Evolutionary conservation across 2,113 vertebrate genomes (phyloP), one percentile per base, ranked within the genome.

Genomic region (Alligator mississippiensis): DNA sequence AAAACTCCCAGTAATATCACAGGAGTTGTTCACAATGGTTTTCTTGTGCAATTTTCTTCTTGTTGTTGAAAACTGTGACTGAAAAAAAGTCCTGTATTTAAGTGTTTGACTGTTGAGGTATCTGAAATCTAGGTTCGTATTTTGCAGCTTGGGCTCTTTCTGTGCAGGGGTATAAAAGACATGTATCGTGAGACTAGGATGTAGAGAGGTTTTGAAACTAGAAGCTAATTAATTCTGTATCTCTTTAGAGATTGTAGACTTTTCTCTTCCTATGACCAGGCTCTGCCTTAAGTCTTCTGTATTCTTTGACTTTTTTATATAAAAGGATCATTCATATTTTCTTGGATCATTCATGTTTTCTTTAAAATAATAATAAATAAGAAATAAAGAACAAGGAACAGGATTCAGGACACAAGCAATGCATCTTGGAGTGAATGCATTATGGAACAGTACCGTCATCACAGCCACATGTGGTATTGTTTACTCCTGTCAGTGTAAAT

Each of bases 401-500:
- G 14, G 0, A 2, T 11, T 88, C 70, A 1, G 1, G 7, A 57
- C 74, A 16, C 60, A 90, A 58, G 72, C 7, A 87, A 14, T 75
- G 80, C 84, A 96, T 95, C 94, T 96, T 95, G 90, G 95, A 80
- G 85, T 10, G 58, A 95, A 94, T 92, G 92, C 90, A 87, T 94
- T 95, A 90, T 75, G 15, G 85, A 95, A 95, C 85, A 92, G 19
- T 61, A 96, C 60, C 94, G 93, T 76, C 11, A 3, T 21, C 76
- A 82, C 1, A 0, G 12, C 94, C 94, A 97, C 95, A 96, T 95
- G 96, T 96, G 97, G 93, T 95, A 93, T 95, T 97, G 94, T 97
- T 98, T 98, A 92, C 91, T 93, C 7, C 25, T n/a, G 90, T 96
- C 95, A 95, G 90, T 94, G 87, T 88, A 91, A 96, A 95, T 95